phyloP scores from a whole-genome alignment of 1,140 invertebrate species.

The Caenorhabditis tropicalis region DNA sequence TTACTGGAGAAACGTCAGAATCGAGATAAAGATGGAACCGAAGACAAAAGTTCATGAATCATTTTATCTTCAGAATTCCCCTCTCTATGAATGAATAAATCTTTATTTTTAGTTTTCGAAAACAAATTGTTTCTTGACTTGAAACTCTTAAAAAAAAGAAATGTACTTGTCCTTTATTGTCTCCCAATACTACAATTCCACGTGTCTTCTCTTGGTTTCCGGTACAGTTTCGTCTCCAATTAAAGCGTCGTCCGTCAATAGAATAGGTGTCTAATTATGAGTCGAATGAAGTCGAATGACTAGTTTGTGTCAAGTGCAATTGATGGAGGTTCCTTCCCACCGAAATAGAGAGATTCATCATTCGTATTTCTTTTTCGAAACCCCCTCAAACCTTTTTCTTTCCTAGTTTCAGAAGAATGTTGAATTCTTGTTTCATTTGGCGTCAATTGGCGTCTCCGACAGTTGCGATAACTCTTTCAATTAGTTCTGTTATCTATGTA shows the following conservation, averaged over 20 bases:
- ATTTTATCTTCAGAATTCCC: not conserved
- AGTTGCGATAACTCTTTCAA: constrained; percentile 38
- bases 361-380: not conserved
- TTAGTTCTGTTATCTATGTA: constrained; percentile 39
- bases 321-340: too few relatives aligned
- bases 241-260: constrained; percentile 9
- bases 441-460: constrained; percentile 17
- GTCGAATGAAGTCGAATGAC: not conserved
- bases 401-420: constrained; percentile 13
- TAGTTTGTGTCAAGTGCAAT: constrained; percentile 35
- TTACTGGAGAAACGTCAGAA: constrained; percentile 1
- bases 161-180: too few relatives aligned
- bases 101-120: too few relatives aligned
- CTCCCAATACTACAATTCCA: too few relatives aligned
- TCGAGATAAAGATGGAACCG: not conserved
- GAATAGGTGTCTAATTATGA: not conserved
- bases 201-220: not conserved
- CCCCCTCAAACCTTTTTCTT: not conserved
- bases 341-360: not conserved
- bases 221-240: not conserved
- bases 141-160: too few relatives aligned
- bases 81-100: not conserved
- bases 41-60: not conserved
- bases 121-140: too few relatives aligned
- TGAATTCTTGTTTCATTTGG: not conserved